Conservation (phyloP, 2,888 invertebrate species). For the Acanthosepion lycidas region DNA sequence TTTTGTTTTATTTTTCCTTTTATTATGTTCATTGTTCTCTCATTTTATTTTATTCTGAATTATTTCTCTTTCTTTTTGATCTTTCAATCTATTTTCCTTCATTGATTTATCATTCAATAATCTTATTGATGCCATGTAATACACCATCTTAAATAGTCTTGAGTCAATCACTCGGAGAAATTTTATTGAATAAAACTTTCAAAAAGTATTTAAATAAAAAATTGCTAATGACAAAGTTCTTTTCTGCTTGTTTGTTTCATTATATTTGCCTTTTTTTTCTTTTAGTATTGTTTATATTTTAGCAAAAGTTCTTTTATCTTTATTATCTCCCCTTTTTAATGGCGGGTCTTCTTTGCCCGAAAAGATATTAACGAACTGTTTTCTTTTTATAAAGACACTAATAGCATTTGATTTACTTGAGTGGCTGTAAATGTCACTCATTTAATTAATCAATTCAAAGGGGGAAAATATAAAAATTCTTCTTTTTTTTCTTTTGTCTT, state of each 20-base stretch:
- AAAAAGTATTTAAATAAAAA: slow-evolving; percentile 16
- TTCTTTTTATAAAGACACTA: neutral
- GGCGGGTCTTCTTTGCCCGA: neutral
- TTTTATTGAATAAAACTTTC: slow-evolving; percentile 10
- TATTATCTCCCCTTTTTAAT: neutral
- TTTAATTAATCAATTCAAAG: slow-evolving; percentile 13
- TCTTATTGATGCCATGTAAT: neutral
- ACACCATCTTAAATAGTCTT: neutral
- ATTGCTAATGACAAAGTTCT: slow-evolving; percentile 1
- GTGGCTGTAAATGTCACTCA: slow-evolving; percentile 8
- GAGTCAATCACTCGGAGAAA: neutral
- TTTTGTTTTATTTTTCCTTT: too few species aligned
- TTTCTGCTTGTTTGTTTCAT: neutral
- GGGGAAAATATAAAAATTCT: neutral
- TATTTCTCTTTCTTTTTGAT: too few species aligned
- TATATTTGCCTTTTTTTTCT: neutral
- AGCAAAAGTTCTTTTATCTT: neutral
- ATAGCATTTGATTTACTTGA: slow-evolving; percentile 33
- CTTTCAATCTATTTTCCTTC: too few species aligned
- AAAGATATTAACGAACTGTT: slow-evolving; percentile 15
- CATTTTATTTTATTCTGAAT: too few species aligned
- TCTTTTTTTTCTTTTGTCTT: too few species aligned
- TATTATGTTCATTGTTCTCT: too few species aligned
- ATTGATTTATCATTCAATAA: neutral
- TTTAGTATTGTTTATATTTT: neutral